Conservation (phyloP, 2,888 invertebrate species). For the Poecilobothrus nobilitatus region DNA sequence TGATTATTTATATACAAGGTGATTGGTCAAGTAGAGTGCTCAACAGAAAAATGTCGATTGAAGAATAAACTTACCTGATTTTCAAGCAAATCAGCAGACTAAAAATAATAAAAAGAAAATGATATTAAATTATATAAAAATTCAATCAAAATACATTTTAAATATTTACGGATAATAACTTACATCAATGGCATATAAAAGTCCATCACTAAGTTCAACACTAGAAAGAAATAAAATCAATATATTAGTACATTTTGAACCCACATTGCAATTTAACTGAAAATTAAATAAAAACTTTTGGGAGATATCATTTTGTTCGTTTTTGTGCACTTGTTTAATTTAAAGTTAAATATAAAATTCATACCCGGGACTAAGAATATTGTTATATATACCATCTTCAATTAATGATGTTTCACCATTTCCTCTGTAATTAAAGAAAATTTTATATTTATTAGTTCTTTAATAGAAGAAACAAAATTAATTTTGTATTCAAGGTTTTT, state of each 20-base stretch:
- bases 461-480: too few species aligned
- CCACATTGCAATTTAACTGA: too few species aligned
- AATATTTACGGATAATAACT: neutral
- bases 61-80: neutral
- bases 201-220: neutral
- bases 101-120: neutral
- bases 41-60: neutral
- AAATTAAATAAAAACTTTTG: too few species aligned
- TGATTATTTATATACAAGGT: conserved; percentile 38
- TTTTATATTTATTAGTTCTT: too few species aligned
- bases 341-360: neutral
- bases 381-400: neutral
- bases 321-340: too few species aligned
- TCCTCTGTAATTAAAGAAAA: neutral
- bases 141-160: too few species aligned
- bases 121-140: neutral
- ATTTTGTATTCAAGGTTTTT: too few species aligned
- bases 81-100: neutral
- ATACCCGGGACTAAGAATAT: neutral
- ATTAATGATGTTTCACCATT: neutral
- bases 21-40: conserved; percentile 39
- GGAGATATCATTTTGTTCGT: too few species aligned
- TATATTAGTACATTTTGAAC: too few species aligned
- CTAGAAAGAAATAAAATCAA: neutral
- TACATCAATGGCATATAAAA: neutral